Evolutionary conservation across 2,888 invertebrate genomes (phyloP), one percentile per base, ranked within the genome.

Genomic region (Apodemia zela): DNA sequence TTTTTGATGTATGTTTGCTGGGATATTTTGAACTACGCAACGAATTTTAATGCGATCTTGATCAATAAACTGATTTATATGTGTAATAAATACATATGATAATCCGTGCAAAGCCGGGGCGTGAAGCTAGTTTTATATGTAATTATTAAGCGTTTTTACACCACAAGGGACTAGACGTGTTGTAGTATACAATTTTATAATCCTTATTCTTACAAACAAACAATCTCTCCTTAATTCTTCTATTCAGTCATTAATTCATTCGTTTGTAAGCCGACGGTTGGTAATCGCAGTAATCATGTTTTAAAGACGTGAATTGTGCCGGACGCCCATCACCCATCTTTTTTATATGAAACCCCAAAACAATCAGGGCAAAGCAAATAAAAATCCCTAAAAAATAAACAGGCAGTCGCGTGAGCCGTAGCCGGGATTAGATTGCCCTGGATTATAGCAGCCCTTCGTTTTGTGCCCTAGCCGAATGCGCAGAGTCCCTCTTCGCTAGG

Each of bases 401-500:
- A 54, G 54, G 13, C 29, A n/a, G n/a, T 57, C 15, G 54, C 29
- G 25, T 57, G 54, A 25, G 21, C 15, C 13, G 29, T 2, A 57
- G 29, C 54, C 29, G n/a, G 54, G 29, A 15, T 57, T 57, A 57
- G 54, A 57, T 57, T 57, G 54, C 25, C 25, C 13, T 15, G 54
- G 54, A 29, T 57, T 57, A 57, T 6, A 21, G 54, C 54, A 25
- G 29, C 54, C 54, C 54, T 57, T 29, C 54, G 29, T 57, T 29
- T 57, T 57, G 54, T 57, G 25, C 25, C 45, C 45, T 47, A 29
- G 7, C 29, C 29, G 29, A 57, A 13, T 13, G 15, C 54, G 11
- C 25, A 4, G 13, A 11, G 13, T 1, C 18, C 15, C 15, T 21
- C 6, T 3, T 4, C 11, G 6, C 4, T 54, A 54, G 54, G 54